phyloP scores from a whole-genome alignment of 2,797 vertebrate genomes.

The Phalanger gymnotis region DNA sequence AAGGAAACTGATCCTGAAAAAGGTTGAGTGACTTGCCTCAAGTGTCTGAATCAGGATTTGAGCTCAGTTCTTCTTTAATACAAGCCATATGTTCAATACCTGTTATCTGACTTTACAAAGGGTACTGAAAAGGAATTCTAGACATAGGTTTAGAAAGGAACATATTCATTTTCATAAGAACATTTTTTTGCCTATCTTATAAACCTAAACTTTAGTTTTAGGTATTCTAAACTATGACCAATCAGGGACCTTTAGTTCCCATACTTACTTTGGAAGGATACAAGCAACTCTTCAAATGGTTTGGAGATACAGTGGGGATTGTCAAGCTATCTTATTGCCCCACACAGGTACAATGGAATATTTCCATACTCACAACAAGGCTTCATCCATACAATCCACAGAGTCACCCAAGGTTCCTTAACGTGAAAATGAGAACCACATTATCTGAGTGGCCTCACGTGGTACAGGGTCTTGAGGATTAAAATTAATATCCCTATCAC shows the following conservation, averaged over 20 bases:
- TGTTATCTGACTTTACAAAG: background rate
- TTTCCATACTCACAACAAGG: background rate
- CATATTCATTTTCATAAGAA: background rate
- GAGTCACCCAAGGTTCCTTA: background rate
- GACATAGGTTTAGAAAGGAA: background rate
- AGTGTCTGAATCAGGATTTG: background rate
- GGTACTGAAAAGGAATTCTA: slow-evolving; percentile 6
- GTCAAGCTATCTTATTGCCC: background rate
- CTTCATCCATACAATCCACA: background rate
- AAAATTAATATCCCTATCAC: background rate
- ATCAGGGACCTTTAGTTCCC: slow-evolving; percentile 15
- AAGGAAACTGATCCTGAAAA: background rate
- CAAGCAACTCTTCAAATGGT: background rate
- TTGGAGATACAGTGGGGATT: background rate
- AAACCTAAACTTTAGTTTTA: background rate
- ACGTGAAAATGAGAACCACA: background rate
- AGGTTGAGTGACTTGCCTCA: background rate
- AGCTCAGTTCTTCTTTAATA: background rate
- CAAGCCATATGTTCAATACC: background rate
- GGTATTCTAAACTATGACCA: background rate
- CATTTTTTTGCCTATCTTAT: background rate
- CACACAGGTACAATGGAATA: background rate
- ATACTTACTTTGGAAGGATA: background rate
- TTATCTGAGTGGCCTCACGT: background rate
- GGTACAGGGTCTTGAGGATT: background rate